These are phyloP conservation scores for Phrynosoma blainvillii DNA, from an alignment of 2,113 vertebrate genomes.

Conservation along the genomic window DNA sequence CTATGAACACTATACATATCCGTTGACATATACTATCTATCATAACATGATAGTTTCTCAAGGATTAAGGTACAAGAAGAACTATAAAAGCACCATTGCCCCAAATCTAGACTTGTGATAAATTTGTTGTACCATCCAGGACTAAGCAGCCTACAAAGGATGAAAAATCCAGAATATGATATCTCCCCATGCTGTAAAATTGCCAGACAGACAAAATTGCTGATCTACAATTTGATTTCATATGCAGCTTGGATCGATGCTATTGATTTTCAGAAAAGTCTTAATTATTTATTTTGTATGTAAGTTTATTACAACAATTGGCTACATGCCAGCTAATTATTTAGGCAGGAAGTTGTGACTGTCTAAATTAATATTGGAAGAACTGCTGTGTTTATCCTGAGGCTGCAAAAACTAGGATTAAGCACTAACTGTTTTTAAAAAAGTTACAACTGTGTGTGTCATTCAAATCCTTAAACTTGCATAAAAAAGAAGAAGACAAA, in stretches of 20 bases:
- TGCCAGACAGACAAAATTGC: conserved; percentile 67
- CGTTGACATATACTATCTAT: neutral
- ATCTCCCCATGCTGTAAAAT: conserved; percentile 52
- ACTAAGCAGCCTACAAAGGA: conserved; percentile 44
- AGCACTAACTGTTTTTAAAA: conserved; percentile 50
- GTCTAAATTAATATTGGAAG: conserved; percentile 74
- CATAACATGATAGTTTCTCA: neutral
- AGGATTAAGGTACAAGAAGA: neutral
- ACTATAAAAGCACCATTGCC: neutral
- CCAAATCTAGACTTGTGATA: neutral
- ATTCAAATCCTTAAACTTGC: conserved; percentile 53
- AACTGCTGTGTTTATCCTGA: conserved; percentile 67
- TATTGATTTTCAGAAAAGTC: conserved; percentile 70
- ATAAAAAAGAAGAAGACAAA: conserved; percentile 55
- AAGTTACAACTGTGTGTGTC: conserved; percentile 50
- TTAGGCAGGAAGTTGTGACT: conserved; percentile 69
- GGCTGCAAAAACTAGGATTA: conserved; percentile 65
- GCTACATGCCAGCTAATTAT: conserved; percentile 73
- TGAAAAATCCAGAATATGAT: conserved; percentile 63
- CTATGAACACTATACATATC: neutral
- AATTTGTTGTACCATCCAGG: conserved; percentile 44
- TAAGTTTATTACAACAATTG: conserved; percentile 74
- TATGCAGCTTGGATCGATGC: conserved; percentile 67
- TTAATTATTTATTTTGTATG: conserved; percentile 80
- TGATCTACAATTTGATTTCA: conserved; percentile 70